Conservation (phyloP, 1,140 invertebrate species). For the Caenorhabditis brenneri region DNA sequence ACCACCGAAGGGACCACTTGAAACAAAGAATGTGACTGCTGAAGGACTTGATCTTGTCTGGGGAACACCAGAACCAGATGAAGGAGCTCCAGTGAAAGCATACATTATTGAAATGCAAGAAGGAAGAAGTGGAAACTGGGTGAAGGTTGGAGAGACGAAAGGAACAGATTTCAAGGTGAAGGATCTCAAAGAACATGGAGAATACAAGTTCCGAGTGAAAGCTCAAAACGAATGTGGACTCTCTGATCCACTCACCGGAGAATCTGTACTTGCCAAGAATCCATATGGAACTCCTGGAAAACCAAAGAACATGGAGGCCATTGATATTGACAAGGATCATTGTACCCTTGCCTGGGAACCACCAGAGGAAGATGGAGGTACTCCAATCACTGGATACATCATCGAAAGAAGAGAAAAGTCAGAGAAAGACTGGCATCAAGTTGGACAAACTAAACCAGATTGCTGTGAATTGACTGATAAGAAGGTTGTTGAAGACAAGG, state of each 20-base stretch:
- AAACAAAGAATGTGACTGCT: conserved; percentile 88
- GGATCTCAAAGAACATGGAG: conserved; percentile 69
- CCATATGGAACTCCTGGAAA: conserved; percentile 86
- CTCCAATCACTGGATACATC: conserved; percentile 87
- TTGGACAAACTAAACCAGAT: conserved; percentile 83
- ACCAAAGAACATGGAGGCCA: conserved; percentile 85
- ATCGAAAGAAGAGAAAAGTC: conserved; percentile 89
- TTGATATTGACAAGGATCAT: conserved; percentile 88
- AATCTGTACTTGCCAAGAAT: conserved; percentile 87
- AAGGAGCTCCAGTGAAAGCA: conserved; percentile 87
- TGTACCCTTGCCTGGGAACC: conserved; percentile 77
- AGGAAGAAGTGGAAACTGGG: conserved; percentile 67
- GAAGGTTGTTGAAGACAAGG: conserved; percentile 89
- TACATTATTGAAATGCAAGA: conserved; percentile 74
- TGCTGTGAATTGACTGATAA: conserved; percentile 79
- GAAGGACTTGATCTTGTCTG: conserved; percentile 82
- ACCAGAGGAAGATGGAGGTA: conserved; percentile 89
- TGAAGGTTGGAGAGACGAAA: conserved; percentile 70
- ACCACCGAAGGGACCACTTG: conserved; percentile 83
- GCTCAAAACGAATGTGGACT: conserved; percentile 93
- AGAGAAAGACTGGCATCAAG: conserved; percentile 89
- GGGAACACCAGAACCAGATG: conserved; percentile 81
- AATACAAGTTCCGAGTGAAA: conserved; percentile 71
- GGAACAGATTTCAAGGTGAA: conserved; percentile 69
- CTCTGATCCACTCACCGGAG: conserved; percentile 86